phyloP scores from a whole-genome alignment of 2,113 vertebrate species.

The Ancistrus triradiatus region DNA sequence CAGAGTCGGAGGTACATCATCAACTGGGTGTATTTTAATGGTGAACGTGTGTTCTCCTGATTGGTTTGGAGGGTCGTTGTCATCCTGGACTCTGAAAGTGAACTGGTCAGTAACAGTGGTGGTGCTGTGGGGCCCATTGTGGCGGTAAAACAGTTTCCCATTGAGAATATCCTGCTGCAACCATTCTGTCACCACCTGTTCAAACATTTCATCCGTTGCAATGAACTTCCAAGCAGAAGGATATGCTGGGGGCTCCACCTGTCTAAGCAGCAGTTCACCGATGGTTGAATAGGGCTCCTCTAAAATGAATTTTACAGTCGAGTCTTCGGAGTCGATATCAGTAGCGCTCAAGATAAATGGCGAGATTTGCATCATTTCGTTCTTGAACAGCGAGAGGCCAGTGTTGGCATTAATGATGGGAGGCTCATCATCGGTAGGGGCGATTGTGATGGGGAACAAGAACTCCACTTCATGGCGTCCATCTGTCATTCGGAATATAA shows the following conservation, averaged over 20 bases:
- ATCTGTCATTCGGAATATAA: constrained; percentile 87
- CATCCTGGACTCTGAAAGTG: constrained; percentile 83
- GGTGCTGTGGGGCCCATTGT: constrained; percentile 81
- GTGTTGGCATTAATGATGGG: constrained; percentile 91
- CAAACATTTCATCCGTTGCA: constrained; percentile 76
- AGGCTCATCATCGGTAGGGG: constrained; percentile 88
- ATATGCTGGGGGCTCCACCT: constrained; percentile 74
- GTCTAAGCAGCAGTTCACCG: constrained; percentile 83
- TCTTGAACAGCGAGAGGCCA: constrained; percentile 81
- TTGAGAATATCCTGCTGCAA: constrained; percentile 83
- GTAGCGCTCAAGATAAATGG: constrained; percentile 81
- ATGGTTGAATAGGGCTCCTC: constrained; percentile 67
- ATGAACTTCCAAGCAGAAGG: constrained; percentile 76
- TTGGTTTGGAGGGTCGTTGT: constrained; percentile 90
- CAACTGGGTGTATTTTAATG: constrained; percentile 81
- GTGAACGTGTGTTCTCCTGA: constrained; percentile 79
- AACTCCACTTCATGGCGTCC: constrained; percentile 86
- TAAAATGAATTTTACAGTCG: constrained; percentile 77
- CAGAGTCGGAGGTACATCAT: constrained; percentile 83
- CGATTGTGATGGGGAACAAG: constrained; percentile 89
- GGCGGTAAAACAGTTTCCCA: constrained; percentile 83
- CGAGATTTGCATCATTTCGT: constrained; percentile 78
- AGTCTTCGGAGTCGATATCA: constrained; percentile 90
- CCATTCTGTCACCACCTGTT: constrained; percentile 85
- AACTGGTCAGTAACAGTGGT: constrained; percentile 81